Evolutionary conservation across 2,797 vertebrate species (phyloP).

Genomic region (Artibeus lituratus): DNA sequence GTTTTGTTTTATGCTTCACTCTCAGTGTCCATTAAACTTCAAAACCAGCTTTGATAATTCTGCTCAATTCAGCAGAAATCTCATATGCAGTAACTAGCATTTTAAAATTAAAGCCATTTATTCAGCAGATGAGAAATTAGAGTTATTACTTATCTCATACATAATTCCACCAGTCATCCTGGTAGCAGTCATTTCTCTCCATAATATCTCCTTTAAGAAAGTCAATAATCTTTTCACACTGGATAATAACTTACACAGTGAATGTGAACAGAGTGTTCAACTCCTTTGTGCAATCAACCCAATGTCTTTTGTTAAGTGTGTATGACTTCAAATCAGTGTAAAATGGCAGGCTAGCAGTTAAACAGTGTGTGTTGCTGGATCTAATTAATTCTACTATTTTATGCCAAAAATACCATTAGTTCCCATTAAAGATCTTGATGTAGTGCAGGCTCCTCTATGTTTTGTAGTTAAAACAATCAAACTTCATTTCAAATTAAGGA

Average conservation of each 20-base stretch:
- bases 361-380: constrained; percentile 84
- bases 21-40: constrained; percentile 83
- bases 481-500: constrained; percentile 79
- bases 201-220: constrained; percentile 79
- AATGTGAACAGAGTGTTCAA: constrained; percentile 74
- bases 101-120: constrained; percentile 84
- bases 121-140: constrained; percentile 80
- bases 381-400: constrained; percentile 85
- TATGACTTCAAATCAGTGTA: constrained; percentile 83
- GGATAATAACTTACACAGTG: constrained; percentile 83
- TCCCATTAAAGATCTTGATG: constrained; percentile 86
- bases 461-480: constrained; percentile 66
- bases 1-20: constrained; percentile 57
- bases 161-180: constrained; percentile 81
- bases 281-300: constrained; percentile 72
- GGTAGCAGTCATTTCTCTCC: constrained; percentile 78
- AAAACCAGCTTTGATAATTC: constrained; percentile 77
- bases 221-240: constrained; percentile 86
- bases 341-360: constrained; percentile 78
- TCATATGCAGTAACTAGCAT: constrained; percentile 65
- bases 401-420: constrained; percentile 87
- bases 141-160: constrained; percentile 86
- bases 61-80: constrained; percentile 82
- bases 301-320: constrained; percentile 83
- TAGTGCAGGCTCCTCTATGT: constrained; percentile 52